These are phyloP conservation scores for Peromyscus nudipes DNA, from an alignment of 2,797 vertebrate species.

Conservation along the genomic window DNA sequence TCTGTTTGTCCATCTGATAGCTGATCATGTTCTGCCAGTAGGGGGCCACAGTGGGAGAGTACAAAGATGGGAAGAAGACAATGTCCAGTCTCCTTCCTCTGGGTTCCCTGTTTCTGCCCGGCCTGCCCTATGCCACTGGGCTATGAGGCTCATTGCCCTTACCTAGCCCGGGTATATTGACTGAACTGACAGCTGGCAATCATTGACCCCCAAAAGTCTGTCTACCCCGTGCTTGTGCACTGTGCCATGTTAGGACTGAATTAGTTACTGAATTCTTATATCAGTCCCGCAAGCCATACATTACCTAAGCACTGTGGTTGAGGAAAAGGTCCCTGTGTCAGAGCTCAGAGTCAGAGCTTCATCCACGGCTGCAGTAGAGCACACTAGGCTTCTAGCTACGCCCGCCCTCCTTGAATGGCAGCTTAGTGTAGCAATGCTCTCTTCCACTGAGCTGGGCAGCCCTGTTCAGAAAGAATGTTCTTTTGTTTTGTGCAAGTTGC, in stretches of 20 bases:
- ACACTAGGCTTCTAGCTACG: rapidly evolving
- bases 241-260: background rate
- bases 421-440: background rate
- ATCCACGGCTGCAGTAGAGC: rapidly evolving
- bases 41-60: too few relatives aligned
- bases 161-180: background rate
- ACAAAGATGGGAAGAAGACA: rapidly evolving
- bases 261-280: background rate
- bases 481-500: background rate
- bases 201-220: background rate
- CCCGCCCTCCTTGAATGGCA: background rate
- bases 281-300: background rate
- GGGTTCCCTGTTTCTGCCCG: background rate
- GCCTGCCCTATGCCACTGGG: background rate
- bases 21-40: background rate
- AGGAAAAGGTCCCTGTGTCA: background rate
- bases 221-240: background rate
- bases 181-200: background rate
- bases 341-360: background rate
- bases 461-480: background rate
- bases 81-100: background rate
- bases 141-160: background rate
- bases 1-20: background rate
- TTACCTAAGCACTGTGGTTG: background rate
- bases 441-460: background rate